Evolutionary conservation across 1,140 invertebrate species (phyloP), one percentile per base, ranked within the genome.

Genomic region (Zaprionus lachaisei): DNA sequence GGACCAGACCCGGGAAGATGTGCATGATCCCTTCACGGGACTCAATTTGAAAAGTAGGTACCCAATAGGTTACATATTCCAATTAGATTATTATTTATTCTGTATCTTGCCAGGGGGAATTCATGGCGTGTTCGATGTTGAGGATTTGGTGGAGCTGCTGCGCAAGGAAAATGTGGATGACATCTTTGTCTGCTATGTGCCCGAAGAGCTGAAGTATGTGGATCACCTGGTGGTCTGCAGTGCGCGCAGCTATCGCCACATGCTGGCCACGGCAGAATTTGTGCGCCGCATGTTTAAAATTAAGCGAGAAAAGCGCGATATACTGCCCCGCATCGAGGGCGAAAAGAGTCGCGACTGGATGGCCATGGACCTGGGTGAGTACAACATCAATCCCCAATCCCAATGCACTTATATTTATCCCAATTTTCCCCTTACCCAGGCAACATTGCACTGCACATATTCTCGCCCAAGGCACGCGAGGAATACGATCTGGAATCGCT

Each of bases 371-470:
- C 94, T 99, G 94, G 97, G 97, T 97, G 93, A 67, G 64, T 67
- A 54, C 15, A 24, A 5, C 17, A 4, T 4, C 3, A 41, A 1
- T 5, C 6, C 4, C 14, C 24, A 5, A 24, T 0, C 6, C 4
- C 3, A 17, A 2, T 6, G 2, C 38, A 17, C n/a, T 1, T 20
- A 31, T 5, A 37, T 22, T n/a, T 11, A 24, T 22, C 4, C 12
- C 15, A 11, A 38, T 0, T n/a, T 28, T 6, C 14, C 58, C 56
- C 5, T 34, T 4, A 0, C 0, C 26, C 89, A 97, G 96, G 96
- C 62, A 98, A 99, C 91, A 98, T 99, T 77, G 96, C 96, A 2
- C 87, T 99, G n/a, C 98, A 99, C 86, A 95, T 99, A 75, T 98
- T 99, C 93, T 95, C 95, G 28, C 92, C 94, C 5, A 93, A 95